Conservation (phyloP, 1,140 invertebrate genomes). For the Augochlora pura region DNA sequence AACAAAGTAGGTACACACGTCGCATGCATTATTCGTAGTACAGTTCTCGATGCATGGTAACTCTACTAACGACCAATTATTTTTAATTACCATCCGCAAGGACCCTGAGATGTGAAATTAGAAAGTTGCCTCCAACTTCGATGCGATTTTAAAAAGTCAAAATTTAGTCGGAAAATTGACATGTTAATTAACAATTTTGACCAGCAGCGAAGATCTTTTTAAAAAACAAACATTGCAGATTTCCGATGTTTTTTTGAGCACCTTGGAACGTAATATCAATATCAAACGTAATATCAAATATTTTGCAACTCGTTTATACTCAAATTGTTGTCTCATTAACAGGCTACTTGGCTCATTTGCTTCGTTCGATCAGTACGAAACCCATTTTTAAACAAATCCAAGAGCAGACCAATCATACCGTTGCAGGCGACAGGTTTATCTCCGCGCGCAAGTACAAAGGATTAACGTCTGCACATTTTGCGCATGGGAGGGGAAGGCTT, state of each 20-base stretch:
- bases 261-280: no score
- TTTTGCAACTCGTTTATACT: neutral
- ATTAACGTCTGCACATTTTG: conserved; percentile 24
- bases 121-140: neutral
- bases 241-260: no score
- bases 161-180: no score
- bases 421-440: conserved; percentile 5
- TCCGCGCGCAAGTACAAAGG: conserved; percentile 26
- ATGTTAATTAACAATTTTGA: no score
- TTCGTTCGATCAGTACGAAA: neutral
- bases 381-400: conserved; percentile 2
- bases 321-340: neutral
- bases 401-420: conserved; percentile 2
- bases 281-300: neutral
- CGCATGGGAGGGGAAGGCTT: neutral
- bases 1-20: neutral
- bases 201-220: no score
- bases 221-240: no score
- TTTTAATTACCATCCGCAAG: neutral
- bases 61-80: neutral
- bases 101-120: neutral
- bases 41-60: neutral
- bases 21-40: no score
- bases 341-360: neutral
- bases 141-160: neutral